Base-by-base conservation (phyloP, 37 sponge, comb jelly and placozoan species). In the Spongilla lacustris region DNA sequence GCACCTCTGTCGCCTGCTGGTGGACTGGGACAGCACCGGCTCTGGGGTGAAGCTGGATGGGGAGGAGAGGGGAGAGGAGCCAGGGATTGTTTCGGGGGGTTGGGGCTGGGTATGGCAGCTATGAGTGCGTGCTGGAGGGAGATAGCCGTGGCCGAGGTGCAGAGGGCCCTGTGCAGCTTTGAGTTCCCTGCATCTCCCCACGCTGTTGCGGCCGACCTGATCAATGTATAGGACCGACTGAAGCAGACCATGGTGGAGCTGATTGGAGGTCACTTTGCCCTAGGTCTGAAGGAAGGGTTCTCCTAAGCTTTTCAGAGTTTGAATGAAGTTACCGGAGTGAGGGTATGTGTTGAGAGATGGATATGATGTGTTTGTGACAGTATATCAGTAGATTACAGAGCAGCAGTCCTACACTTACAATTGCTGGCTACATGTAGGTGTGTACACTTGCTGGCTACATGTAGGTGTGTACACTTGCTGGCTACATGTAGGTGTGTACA, bases 261-360 rank as follows among this genome's bases (percentile, higher is more conserved):
- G 86, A 89, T 92, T 81, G 93, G 93, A 41, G 86, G 83, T 23
- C 93, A 92, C 78, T 89, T 89, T 69, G 69, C 83, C 27, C 26
- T 92, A 13, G 76, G 89, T 67, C 82, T 92, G 38, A 92, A 89
- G 48, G 93, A 92, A 25, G 93, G 93, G 0, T 92, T 89, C 36
- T 29, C 89, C n/a, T 76, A 41, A 21, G 89, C 81, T 22, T 92
- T 92, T 67, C 79, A 81, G 58, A 25, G 71, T 22, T 83, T 92
- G 29, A 75, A 85, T 41, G 93, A 92, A 69, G 68, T 85, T 36
- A 66, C 50, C 4, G 86, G 89, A 29, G 89, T 92, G 50, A 79
- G 74, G 81, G 92, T 92, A 38, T 68, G 83, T 75, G 4, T 58
- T 29, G 36, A 37, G 46, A 46, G 46, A 8, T 46, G 46, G 4